Evolutionary conservation across 2,888 invertebrate species (phyloP), one percentile per base, ranked within the genome.

Genomic region (Caenorhabditis wallacei): DNA sequence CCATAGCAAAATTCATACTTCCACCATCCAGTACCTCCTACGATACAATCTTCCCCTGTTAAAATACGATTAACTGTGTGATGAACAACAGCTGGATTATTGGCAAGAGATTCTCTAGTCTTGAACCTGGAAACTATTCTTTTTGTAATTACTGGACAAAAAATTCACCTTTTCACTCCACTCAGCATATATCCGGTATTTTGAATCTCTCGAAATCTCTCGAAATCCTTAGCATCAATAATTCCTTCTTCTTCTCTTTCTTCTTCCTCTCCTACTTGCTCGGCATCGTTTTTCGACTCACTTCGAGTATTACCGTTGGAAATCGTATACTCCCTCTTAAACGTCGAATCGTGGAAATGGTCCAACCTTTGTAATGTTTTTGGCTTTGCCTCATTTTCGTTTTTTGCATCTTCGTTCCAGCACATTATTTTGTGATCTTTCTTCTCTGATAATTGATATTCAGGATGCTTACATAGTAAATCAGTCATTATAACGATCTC

Each of bases 1-100:
- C 97, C 97, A 93, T 96, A 97, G 92, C 98, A 99, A 92, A 97
- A 97, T 93, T 98, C 97, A 93, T 97, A 97, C 91, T 95, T 96
- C 97, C 98, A 98, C 97, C 97, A 98, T 0, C 97, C 97, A 18
- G 95, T 97, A 95, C 96, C 91, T 10, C 84, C 84, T 1, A 82
- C 68, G 13, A 88, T 80, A 43, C 86, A 86, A 18, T 85, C 85
- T 30, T 74, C 66, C 26, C 85, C 88, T 10, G 84, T 69, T 8
- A 87, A 40, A 35, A 86, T 76, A 1, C 68, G 63, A 64, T 84
- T 84, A 0, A 85, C 82, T 5, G 85, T 85, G 30, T 84, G 74
- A 4, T 66, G 59, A 46, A 84, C 81, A 1, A 84, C 71, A 5
- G 56, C 16, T 16, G 78, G 71, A 57, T 69, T 75, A 20, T 79